These are phyloP conservation scores for Acanthosepion pharaonis DNA, from an alignment of 2,888 invertebrate species.

Conservation along the genomic window DNA sequence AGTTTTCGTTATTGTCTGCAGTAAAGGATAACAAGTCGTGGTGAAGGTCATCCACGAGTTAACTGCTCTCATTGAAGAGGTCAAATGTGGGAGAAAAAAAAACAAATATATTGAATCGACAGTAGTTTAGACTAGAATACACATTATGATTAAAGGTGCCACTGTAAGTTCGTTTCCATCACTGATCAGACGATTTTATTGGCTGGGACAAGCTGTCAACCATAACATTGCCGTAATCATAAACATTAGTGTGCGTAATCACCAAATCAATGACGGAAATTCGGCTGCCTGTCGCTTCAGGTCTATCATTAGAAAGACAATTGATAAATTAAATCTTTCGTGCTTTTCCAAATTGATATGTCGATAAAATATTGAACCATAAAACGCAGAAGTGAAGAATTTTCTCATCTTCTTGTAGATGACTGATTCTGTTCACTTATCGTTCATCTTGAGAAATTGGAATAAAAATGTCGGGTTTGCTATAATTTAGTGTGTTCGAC, in stretches of 20 bases:
- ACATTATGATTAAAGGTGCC: neutral
- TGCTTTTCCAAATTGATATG: too few relatives aligned
- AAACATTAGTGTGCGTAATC: neutral
- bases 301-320: neutral
- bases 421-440: too few relatives aligned
- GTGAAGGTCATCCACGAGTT: neutral
- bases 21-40: neutral
- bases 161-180: neutral
- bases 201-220: neutral
- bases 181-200: neutral
- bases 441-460: too few relatives aligned
- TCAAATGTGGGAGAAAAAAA: neutral
- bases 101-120: neutral
- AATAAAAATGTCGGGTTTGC: too few relatives aligned
- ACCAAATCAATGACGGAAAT: neutral
- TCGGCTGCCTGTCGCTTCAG: neutral
- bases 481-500: too few relatives aligned
- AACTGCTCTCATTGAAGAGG: neutral
- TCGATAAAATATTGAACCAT: too few relatives aligned
- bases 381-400: too few relatives aligned
- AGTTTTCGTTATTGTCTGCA: neutral
- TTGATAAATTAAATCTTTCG: neutral
- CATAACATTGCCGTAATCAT: neutral
- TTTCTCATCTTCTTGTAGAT: too few relatives aligned
- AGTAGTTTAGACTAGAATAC: too few relatives aligned